Conservation (phyloP, 2,113 vertebrate species). For the Clarias batrachus region DNA sequence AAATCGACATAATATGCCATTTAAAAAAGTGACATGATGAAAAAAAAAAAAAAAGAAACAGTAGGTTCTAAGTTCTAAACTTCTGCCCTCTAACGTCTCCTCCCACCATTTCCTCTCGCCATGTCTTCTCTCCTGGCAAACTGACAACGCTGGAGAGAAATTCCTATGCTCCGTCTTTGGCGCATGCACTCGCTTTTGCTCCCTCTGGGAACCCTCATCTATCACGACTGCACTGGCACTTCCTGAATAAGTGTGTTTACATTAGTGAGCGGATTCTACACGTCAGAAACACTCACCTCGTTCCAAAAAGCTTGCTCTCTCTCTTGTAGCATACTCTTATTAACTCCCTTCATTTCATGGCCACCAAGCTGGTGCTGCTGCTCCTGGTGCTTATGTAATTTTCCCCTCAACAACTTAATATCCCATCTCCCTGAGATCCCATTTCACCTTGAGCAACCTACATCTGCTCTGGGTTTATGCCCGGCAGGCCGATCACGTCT, state of each 20-base stretch:
- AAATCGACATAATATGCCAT: background rate
- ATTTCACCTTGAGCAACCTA: constrained; percentile 44
- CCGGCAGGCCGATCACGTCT: constrained; percentile 18
- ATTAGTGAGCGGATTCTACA: constrained; percentile 61
- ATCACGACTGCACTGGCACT: constrained; percentile 61
- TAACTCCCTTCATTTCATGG: background rate
- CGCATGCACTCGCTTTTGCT: constrained; percentile 28
- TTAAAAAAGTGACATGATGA: background rate
- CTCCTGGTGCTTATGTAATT: constrained; percentile 51
- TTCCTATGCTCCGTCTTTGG: constrained; percentile 55
- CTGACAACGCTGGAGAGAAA: constrained; percentile 51
- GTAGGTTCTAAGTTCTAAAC: background rate
- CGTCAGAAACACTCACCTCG: constrained; percentile 49
- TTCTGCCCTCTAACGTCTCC: background rate
- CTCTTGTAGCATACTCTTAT: background rate
- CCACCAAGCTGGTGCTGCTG: constrained; percentile 44
- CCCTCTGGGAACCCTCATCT: constrained; percentile 61
- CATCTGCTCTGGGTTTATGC: constrained; percentile 46
- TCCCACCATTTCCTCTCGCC: constrained; percentile 30
- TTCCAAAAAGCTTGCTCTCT: background rate
- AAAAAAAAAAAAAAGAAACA: background rate
- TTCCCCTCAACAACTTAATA: constrained; percentile 53
- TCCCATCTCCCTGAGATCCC: constrained; percentile 49
- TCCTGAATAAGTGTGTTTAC: constrained; percentile 66
- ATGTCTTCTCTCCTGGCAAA: constrained; percentile 50